Evolutionary conservation across 2,797 vertebrate genomes (phyloP).

Genomic region (Momotus momota): DNA sequence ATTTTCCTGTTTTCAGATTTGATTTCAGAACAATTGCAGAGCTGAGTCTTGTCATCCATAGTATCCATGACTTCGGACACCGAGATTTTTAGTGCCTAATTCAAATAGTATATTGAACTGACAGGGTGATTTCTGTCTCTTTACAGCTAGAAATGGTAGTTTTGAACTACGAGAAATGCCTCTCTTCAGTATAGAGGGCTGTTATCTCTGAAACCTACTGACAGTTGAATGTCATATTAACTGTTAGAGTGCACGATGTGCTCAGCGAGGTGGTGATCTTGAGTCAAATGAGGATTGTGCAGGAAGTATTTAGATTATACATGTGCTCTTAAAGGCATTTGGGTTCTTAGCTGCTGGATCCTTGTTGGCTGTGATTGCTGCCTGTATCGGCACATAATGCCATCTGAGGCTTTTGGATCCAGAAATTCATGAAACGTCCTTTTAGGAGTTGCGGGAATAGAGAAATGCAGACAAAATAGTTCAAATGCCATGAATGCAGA

Average conservation of each 20-base stretch:
- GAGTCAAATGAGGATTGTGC: not conserved
- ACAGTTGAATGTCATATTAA: not conserved
- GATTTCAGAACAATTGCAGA: conserved; percentile 2
- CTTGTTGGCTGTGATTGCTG: not conserved
- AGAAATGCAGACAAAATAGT: not conserved
- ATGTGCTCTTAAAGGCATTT: not conserved
- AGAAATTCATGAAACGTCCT: not conserved
- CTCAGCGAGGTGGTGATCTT: not conserved
- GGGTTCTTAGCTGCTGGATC: not conserved
- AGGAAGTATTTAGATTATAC: not conserved
- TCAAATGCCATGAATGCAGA: not conserved
- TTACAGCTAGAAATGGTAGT: not conserved
- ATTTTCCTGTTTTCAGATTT: not conserved
- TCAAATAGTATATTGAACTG: not conserved
- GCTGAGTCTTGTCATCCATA: not conserved
- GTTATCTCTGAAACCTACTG: not conserved
- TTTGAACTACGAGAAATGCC: not conserved
- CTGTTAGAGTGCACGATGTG: not conserved
- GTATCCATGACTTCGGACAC: not conserved
- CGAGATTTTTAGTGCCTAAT: not conserved
- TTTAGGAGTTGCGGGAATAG: not conserved
- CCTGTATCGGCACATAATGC: not conserved
- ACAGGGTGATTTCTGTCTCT: not conserved
- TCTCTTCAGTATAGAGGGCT: not conserved
- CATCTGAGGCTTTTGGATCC: accelerated